Evolutionary conservation across 2,888 invertebrate genomes (phyloP), one percentile per base, ranked within the genome.

Genomic region (Chaetogeoica ovagalla): DNA sequence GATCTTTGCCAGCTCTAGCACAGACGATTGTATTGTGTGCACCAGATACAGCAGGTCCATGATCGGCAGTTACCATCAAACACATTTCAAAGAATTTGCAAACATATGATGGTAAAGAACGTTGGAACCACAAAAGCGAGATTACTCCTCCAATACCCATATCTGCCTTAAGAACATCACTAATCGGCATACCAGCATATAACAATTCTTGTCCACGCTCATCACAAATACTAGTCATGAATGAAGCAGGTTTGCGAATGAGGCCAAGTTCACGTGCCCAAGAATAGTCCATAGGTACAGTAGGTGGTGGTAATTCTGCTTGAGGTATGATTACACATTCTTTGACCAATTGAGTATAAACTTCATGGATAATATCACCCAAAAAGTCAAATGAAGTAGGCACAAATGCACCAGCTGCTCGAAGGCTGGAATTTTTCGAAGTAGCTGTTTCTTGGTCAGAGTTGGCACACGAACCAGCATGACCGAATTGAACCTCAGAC

Each of bases 251-350:
- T 86, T 99, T 99, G 59, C 99, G 91, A 85, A 99, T 99, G 13
- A 99, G 88, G 19, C 99, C 99, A 82, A 99, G 89, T 88, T 99
- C 98, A 87, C 95, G 91, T 0, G 98, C 98, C 98, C 98, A 99
- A 83, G 93, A 95, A 87, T 96, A 99, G 87, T 99, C 98, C 98
- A 99, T 98, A 13, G 98, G 98, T n/a, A 99, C 98, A 23, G 98
- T 98, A 3, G 99, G 99, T 57, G 99, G 99, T 15, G 98, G 96
- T 73, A 94, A 91, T 87, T 99, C 98, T 65, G 94, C 92, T 84
- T 92, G 91, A 0, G 96, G 96, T 13, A 94, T 91, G 84, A 99
- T 94, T 76, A 90, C 90, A 60, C 97, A 96, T 23, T 90, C 89
- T 74, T 90, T 89, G 0, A 99, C 96, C 82, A 99, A 88, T 72